A percentile compares a stretch with the other conserved stretches of the same genome.
phyloP scores from a whole-genome alignment of 2,113 vertebrate species.

The Cygnus atratus region DNA sequence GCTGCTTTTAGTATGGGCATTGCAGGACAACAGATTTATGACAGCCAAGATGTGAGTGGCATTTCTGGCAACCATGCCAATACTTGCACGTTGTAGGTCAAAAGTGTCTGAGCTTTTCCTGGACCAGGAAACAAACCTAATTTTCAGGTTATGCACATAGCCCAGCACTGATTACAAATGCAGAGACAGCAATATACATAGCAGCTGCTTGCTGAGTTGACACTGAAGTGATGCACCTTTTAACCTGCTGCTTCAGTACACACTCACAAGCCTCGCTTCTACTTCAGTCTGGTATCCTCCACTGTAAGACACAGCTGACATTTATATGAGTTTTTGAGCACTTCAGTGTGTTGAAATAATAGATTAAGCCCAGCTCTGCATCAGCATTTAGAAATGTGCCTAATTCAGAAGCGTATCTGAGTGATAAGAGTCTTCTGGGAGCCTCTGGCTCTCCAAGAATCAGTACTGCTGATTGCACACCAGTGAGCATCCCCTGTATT shows the following conservation, averaged over 20 bases:
- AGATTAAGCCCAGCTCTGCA: neutral
- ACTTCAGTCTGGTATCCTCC: neutral
- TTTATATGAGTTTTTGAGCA: neutral
- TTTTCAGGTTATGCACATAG: neutral
- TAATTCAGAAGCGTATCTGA: neutral
- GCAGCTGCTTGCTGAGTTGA: neutral
- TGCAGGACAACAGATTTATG: constrained; percentile 7
- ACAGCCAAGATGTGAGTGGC: neutral
- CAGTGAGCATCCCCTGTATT: neutral
- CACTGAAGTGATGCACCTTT: neutral
- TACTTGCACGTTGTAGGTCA: neutral
- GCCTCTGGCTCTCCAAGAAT: neutral
- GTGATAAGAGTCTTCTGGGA: neutral
- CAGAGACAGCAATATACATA: neutral
- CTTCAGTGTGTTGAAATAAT: neutral
- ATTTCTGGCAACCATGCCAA: neutral
- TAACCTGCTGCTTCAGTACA: neutral
- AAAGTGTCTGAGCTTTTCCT: neutral
- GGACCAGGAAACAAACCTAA: neutral
- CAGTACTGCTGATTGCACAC: too few species aligned
- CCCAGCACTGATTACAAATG: neutral
- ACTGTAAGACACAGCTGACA: neutral
- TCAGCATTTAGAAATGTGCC: neutral
- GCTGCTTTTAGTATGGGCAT: neutral
- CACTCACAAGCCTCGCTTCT: neutral